phyloP scores from a whole-genome alignment of 2,113 vertebrate species.

The Rhipidura dahli region DNA sequence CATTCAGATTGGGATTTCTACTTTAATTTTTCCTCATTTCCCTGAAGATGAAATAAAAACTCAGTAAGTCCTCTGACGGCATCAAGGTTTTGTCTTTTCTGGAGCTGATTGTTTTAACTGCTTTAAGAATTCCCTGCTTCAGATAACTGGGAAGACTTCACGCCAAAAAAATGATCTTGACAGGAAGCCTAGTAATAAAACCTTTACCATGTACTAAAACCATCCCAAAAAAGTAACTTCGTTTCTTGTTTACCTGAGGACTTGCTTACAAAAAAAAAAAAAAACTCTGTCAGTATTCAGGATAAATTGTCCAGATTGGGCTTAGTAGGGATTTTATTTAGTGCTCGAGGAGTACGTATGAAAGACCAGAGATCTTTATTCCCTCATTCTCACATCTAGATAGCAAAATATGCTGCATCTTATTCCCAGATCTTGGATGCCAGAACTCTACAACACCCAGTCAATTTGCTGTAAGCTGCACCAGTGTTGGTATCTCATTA shows the following conservation, averaged over 20 bases:
- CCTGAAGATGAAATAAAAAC: not conserved
- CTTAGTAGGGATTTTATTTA: not conserved
- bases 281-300: not conserved
- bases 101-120: not conserved
- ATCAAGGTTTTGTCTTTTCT: not conserved
- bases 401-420: not conserved
- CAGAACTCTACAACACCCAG: not conserved
- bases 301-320: not conserved
- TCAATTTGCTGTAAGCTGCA: not conserved
- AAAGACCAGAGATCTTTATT: not conserved
- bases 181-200: not conserved
- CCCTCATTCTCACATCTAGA: not conserved
- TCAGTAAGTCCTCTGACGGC: not conserved
- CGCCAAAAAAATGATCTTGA: not conserved
- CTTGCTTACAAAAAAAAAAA: fast-evolving
- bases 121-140: not conserved
- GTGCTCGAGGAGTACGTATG: not conserved
- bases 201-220: not conserved
- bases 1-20: not conserved
- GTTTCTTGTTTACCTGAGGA: not conserved
- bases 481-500: not conserved
- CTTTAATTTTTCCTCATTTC: not conserved
- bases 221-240: not conserved
- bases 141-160: not conserved
- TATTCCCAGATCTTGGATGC: not conserved